Base-by-base conservation (phyloP, 2,113 vertebrate species). In the Megaceryle torquata region DNA sequence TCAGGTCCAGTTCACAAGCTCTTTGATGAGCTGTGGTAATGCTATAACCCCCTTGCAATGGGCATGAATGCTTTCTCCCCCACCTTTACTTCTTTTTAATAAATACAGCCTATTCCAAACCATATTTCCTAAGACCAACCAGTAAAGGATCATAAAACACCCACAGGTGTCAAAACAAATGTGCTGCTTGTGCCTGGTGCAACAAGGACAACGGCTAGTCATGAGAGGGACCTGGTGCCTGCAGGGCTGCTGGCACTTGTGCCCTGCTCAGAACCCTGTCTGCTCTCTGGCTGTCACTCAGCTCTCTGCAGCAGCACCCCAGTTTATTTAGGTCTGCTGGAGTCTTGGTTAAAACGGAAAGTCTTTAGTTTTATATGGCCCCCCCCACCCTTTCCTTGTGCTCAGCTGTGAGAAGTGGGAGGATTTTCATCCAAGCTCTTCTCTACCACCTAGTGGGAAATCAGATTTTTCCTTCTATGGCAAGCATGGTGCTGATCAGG, bases 401-500 rank as follows among this genome's bases (percentile, higher is more conserved):
- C 51, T 93, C 46, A 68, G 50, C 46, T 70, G 39, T 15, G 59
- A 84, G 43, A 83, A 60, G 33, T 7, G 0, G 29, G 74, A 86
- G n/a, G 60, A 61, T 68, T 85, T 90, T 65, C 65, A 91, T 44
- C 33, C 81, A 90, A 95, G 95, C 95, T 96, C 96, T 70, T 83
- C 91, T 85, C 95, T 88, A 95, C 96, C 97, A 97, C 88, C 97
- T 96, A 94, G 96, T 61, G 97, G 93, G 60, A 92, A 90, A 82
- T 2, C 15, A 26, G 56, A 10, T 70, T 68, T 72, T 76, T 92
- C 89, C 79, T 6, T 2, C 33, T 48, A 4, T 0, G 33, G 19
- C 0, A 5, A 85, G 44, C 16, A 1, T 13, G 5, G 19, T 26
- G 22, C 46, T 35, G 64, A 86, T 43, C 0, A 0, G 19, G 4